Conservation (phyloP, 1,140 invertebrate genomes). For the Pseudomyrmex dendroicus region DNA sequence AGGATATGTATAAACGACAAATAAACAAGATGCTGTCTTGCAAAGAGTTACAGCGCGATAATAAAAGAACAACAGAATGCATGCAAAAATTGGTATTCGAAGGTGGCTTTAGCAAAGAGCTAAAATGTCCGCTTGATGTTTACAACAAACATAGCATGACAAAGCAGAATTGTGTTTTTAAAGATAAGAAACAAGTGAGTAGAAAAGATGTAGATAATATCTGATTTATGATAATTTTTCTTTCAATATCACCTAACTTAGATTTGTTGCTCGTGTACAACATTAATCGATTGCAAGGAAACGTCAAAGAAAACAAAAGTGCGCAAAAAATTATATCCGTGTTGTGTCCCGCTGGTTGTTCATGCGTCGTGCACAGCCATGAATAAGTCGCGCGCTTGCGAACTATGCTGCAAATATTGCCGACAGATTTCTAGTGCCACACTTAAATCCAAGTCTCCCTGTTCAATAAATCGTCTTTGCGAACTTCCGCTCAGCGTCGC, state of each 20-base stretch:
- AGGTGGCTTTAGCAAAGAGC: slow-evolving; percentile 36
- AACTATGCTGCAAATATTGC: slow-evolving; percentile 22
- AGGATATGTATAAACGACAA: slow-evolving; percentile 73
- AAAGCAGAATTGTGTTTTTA: slow-evolving; percentile 50
- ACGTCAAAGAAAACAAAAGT: neutral
- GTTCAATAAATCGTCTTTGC: slow-evolving; percentile 4
- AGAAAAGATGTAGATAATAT: neutral
- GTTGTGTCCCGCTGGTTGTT: neutral
- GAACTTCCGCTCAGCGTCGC: neutral
- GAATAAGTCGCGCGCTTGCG: neutral
- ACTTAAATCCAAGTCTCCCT: neutral
- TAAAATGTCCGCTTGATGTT: slow-evolving; percentile 28
- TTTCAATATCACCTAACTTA: neutral
- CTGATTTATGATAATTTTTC: neutral
- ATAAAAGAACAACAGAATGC: slow-evolving; percentile 24
- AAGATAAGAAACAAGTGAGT: slow-evolving; percentile 49
- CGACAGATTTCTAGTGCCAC: neutral
- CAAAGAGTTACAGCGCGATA: slow-evolving; percentile 50
- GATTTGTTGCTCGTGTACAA: slow-evolving; percentile 12
- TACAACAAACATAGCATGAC: slow-evolving; percentile 6
- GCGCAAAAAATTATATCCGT: neutral
- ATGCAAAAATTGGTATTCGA: slow-evolving; percentile 21
- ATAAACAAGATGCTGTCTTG: slow-evolving; percentile 67
- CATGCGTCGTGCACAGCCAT: neutral
- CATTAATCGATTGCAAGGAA: slow-evolving; percentile 2